phyloP scores from a whole-genome alignment of 2,888 invertebrate genomes.

The Clivina fossor region DNA sequence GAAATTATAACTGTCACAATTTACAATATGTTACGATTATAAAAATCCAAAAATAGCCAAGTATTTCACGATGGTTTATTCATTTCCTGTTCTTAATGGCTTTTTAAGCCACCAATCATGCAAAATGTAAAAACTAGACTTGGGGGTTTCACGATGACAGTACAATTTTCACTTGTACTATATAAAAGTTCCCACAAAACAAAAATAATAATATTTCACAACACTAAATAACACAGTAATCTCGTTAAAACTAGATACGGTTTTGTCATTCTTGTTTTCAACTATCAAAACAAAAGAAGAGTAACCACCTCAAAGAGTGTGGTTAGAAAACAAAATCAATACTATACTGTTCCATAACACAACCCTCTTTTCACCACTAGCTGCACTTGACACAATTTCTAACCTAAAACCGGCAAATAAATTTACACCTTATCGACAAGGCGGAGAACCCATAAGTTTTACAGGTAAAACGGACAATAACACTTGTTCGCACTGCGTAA shows the following conservation, averaged over 20 bases:
- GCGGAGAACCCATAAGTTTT: constrained; percentile 2
- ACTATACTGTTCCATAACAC: constrained; percentile 14
- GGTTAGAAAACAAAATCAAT: constrained; percentile 33
- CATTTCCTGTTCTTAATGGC: constrained; percentile 30
- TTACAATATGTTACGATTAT: constrained; percentile 5
- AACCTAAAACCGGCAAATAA: constrained; percentile 18
- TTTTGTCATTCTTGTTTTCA: constrained; percentile 3
- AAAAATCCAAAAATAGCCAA: constrained; percentile 7
- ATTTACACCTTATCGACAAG: no score
- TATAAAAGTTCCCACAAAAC: not conserved
- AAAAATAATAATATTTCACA: not conserved
- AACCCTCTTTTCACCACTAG: constrained; percentile 16
- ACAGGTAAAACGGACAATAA: constrained; percentile 2
- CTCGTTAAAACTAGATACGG: no score
- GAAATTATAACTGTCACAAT: constrained; percentile 14
- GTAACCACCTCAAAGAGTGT: constrained; percentile 23
- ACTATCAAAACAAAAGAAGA: constrained; percentile 23
- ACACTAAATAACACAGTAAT: no score
- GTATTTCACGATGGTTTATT: constrained; percentile 20
- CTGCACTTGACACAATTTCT: constrained; percentile 25
- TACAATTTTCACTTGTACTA: not conserved
- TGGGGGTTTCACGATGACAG: constrained; percentile 21
- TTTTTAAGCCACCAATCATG: constrained; percentile 24
- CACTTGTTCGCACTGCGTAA: constrained; percentile 15
- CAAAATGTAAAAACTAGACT: constrained; percentile 10